Base-by-base conservation (phyloP, 2,888 invertebrate genomes). In the Sinopyrophorus schimmeli region DNA sequence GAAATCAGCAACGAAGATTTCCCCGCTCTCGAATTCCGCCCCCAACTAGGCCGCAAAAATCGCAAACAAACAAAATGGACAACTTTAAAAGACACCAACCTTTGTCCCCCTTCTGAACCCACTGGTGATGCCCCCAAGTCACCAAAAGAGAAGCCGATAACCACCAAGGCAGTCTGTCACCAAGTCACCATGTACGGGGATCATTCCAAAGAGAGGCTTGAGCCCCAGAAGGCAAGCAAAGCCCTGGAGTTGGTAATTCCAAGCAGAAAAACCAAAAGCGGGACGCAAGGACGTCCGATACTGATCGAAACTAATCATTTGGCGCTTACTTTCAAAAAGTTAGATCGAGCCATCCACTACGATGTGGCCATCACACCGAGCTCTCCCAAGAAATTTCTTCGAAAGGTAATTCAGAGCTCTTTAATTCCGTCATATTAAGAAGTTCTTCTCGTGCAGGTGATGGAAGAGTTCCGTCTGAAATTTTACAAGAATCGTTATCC, bases 311-410 rank as follows among this genome's bases (percentile, higher is more conserved):
- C 83, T 0, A 90, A 90, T 62, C 86, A 88, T 69, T 69, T 89
- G 35, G 70, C 75, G 10, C 73, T 89, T 55, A 47, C 54, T 20
- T 24, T 64, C 4, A 17, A 12, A 10, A 74, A 80, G 27, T 27
- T 30, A 7, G 72, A 77, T 2, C 53, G 66, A 3, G 59, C 57
- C 1, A 77, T 79, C 0, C 95, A 96, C 63, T 96, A 97, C 69
- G 96, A 97, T 62, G 86, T 93, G 0, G 76, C 72, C 0, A 78
- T 89, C 23, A 74, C 67, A 1, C 88, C 89, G 0, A 86, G 87
- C n/a, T 80, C 71, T 24, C 87, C 88, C 0, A 87, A 84, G 60
- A 82, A 80, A 58, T 72, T 84, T 56, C 61, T 83, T 39, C 73
- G 82, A 1, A 37, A 54, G 0, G 35, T 35, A 35, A 17, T 18